A percentile compares a stretch with the other conserved stretches of the same genome.
phyloP scores from a whole-genome alignment of 2,797 vertebrate genomes.

The Aulostomus chinensis region DNA sequence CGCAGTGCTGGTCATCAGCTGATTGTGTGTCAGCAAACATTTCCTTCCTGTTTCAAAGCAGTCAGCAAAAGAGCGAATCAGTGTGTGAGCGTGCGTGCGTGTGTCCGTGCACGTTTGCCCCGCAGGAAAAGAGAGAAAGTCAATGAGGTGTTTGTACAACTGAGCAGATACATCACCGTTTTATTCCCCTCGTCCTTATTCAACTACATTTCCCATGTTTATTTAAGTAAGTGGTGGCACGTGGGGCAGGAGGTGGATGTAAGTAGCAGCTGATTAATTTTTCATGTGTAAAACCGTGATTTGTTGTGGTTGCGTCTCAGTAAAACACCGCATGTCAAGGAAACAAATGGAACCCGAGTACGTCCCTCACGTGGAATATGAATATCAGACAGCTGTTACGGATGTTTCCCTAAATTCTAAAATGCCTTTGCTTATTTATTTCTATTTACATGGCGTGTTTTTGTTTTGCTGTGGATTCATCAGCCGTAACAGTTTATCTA shows the following conservation, averaged over 20 bases:
- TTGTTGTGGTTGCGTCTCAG: background rate
- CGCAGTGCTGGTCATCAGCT: conserved; percentile 60
- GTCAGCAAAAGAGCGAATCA: conserved; percentile 19
- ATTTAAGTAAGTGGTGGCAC: conserved; percentile 8
- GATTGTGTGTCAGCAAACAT: conserved; percentile 66
- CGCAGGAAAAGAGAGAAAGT: background rate
- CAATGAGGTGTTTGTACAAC: too few relatives aligned
- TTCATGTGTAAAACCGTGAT: background rate
- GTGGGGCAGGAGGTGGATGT: conserved; percentile 5
- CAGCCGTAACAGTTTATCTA: conserved; percentile 60
- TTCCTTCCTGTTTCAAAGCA: conserved; percentile 66
- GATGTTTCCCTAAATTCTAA: too few relatives aligned
- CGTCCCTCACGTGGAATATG: background rate
- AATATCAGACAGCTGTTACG: too few relatives aligned
- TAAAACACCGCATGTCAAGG: background rate
- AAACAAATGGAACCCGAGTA: background rate
- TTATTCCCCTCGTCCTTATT: too few relatives aligned
- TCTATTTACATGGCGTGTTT: conserved; percentile 6
- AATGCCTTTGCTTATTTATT: background rate
- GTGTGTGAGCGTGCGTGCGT: background rate
- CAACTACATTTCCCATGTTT: conserved; percentile 14
- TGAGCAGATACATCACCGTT: too few relatives aligned
- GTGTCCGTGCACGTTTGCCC: background rate
- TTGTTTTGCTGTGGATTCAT: background rate
- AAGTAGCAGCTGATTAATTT: conserved; percentile 5